Percentiles rank a stretch among this genome's conserved stretches.
Evolutionary conservation across 1,140 invertebrate species (phyloP).

Genomic region (Acromyrmex heyeri): DNA sequence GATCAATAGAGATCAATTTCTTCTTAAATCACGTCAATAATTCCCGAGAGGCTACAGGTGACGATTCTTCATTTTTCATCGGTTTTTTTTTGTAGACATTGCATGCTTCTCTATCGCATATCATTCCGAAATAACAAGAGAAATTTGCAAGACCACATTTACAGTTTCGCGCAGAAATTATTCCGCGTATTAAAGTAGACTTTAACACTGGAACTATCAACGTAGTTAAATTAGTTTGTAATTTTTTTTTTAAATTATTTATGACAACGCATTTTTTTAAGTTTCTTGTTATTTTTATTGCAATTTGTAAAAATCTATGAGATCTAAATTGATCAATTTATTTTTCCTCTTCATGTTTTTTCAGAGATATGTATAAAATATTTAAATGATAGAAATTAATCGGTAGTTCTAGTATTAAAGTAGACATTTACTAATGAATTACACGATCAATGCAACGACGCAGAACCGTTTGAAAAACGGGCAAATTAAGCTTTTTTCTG

Average conservation of each 20-base stretch:
- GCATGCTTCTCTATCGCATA: background rate
- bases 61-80: background rate
- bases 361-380: background rate
- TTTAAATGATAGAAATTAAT: background rate
- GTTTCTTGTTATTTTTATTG: background rate
- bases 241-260: background rate
- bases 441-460: conserved; percentile 26
- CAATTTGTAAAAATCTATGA: background rate
- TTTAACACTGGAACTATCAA: background rate
- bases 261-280: background rate
- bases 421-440: background rate
- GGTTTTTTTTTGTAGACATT: background rate
- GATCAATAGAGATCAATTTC: conserved; percentile 32
- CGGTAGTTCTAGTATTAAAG: conserved; percentile 4
- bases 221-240: background rate
- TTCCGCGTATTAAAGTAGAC: background rate
- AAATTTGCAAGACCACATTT: background rate
- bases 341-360: background rate
- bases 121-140: background rate
- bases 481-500: conserved; percentile 18
- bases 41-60: background rate
- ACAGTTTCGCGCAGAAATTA: background rate
- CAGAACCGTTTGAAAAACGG: conserved; percentile 45
- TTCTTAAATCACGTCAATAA: background rate
- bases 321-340: background rate